Base-by-base conservation (phyloP, 2,888 invertebrate species). In the Scaptomyza tumidula region DNA sequence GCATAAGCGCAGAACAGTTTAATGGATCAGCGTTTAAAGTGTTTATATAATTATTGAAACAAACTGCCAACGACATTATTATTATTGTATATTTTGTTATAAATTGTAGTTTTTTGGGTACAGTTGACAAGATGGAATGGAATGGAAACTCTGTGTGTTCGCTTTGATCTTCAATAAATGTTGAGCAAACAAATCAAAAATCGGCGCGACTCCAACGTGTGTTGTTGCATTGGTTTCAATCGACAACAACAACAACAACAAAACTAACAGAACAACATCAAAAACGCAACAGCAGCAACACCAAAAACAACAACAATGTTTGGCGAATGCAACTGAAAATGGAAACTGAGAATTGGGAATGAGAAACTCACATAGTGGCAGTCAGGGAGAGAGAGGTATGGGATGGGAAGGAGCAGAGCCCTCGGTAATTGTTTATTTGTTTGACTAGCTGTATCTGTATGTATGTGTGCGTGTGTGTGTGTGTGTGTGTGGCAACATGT, bases 141-240 rank as follows among this genome's bases (percentile, higher is more conserved):
- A 61, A 61, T 16, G 41, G 16, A 41, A 41, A 41, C 9, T 39
- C 43, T 69, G 62, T 63, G 62, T 64, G 52, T 78, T 50, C 63
- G 74, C 86, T 86, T 83, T 83, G 83, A 86, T 83, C 86, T 83
- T 77, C 50, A 86, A 79, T 86, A 76, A 76, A 78, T 84, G 78
- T 77, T 77, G 75, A 79, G 70, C 84, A 86, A 83, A 83, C 83
- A 83, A 86, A 83, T 86, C 86, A 80, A 69, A 75, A 70, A 61
- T 63, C 53, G 50, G 59, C 69, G 68, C 33, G 62, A 75, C 54
- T 70, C 70, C 62, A 71, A 63, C 54, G 79, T n/a, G 79, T n/a
- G n/a, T n/a, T 70, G 76, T 67, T 70, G 78, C 64, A 45, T 58
- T 76, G 13, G 16, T 63, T 58, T 58, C 70, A 58, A 75, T 64